Evolutionary conservation across 2,113 vertebrate species (phyloP).

Genomic region (Falcunculus frontatus): DNA sequence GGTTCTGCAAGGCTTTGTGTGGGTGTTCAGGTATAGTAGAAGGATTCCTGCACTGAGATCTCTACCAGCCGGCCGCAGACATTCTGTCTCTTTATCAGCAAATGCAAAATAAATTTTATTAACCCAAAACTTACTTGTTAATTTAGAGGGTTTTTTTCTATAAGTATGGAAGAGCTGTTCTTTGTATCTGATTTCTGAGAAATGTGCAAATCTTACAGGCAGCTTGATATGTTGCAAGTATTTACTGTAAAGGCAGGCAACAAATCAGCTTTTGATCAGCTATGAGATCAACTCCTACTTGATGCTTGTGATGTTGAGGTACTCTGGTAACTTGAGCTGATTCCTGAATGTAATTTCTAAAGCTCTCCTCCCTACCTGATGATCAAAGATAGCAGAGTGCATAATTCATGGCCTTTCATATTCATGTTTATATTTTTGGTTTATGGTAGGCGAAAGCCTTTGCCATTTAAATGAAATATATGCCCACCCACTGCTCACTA

Average conservation of each 20-base stretch:
- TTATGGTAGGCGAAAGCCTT: background rate
- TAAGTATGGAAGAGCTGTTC: background rate
- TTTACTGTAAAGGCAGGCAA: background rate
- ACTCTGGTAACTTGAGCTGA: background rate
- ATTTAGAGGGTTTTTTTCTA: background rate
- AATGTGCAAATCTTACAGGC: background rate
- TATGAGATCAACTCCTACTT: background rate
- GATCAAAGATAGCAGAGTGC: conserved; percentile 10
- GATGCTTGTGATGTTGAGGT: background rate
- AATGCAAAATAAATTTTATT: background rate
- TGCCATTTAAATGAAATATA: conserved; percentile 18
- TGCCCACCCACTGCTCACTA: background rate
- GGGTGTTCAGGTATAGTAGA: background rate
- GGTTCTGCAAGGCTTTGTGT: background rate
- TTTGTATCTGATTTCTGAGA: background rate
- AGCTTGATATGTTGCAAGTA: background rate
- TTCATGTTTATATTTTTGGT: conserved; percentile 44
- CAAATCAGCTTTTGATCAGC: conserved; percentile 20
- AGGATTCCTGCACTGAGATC: background rate
- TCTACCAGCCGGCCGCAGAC: background rate
- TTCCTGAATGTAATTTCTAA: background rate
- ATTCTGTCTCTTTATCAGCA: background rate
- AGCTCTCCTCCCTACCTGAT: background rate
- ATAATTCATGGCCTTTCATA: conserved; percentile 45
- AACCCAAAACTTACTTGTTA: background rate